A percentile compares a stretch with the other conserved stretches of the same genome.
These are phyloP conservation scores for Globicephala melas DNA, from an alignment of 2,113 vertebrate species.

Conservation along the genomic window DNA sequence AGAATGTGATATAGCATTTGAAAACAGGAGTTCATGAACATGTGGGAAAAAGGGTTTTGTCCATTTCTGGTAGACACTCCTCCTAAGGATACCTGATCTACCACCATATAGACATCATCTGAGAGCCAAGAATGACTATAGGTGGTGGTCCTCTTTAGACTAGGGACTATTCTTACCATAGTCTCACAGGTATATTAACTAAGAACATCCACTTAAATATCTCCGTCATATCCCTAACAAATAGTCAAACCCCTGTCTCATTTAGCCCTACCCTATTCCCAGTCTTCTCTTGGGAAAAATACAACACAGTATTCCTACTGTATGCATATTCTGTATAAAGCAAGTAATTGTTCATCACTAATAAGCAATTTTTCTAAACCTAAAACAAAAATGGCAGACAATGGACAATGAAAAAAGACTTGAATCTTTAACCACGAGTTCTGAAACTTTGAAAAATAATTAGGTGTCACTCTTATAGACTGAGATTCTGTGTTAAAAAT, in stretches of 20 bases:
- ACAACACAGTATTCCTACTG: not conserved
- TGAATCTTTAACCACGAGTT: not conserved
- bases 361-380: not conserved
- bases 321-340: not conserved
- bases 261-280: not conserved
- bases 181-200: not conserved
- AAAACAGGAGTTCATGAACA: not conserved
- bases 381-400: not conserved
- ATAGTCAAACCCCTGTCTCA: not conserved
- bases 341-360: not conserved
- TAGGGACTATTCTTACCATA: fast-evolving
- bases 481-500: not conserved
- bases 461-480: not conserved
- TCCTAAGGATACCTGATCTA: not conserved
- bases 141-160: not conserved
- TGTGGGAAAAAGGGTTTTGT: not conserved
- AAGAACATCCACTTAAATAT: not conserved
- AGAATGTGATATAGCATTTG: not conserved
- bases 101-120: not conserved
- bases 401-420: not conserved
- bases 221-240: not conserved
- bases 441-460: not conserved
- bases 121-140: not conserved
- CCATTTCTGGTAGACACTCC: not conserved
- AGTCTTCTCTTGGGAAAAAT: not conserved